Conservation (phyloP, 2,797 vertebrate species). For the Benthosema pterotum region DNA sequence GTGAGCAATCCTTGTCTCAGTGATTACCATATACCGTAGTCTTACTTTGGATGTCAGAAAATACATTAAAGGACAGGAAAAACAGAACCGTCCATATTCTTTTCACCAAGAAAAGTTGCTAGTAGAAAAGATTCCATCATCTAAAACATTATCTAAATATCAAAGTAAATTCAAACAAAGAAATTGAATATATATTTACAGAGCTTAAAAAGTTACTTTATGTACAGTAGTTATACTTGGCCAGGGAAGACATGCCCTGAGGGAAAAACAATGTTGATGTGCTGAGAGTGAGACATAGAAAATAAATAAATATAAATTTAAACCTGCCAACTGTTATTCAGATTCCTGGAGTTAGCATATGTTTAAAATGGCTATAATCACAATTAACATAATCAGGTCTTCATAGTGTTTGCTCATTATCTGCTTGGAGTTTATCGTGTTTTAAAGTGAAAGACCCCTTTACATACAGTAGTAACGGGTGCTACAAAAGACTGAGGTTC, state of each 20-base stretch:
- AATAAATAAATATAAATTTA: constrained; percentile 32
- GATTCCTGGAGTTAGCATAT: constrained; percentile 35
- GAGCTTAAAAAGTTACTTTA: constrained; percentile 55
- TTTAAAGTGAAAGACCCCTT: no score
- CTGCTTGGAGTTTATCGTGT: constrained; percentile 7
- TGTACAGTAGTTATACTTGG: constrained; percentile 62
- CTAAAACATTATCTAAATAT: constrained; percentile 48
- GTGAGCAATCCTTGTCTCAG: constrained; percentile 14
- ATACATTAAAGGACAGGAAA: constrained; percentile 25
- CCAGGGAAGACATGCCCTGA: constrained; percentile 46
- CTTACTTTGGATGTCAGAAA: constrained; percentile 37
- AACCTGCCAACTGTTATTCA: constrained; percentile 27
- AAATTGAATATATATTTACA: constrained; percentile 47
- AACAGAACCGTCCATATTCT: constrained; percentile 22
- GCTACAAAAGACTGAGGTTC: constrained; percentile 13
- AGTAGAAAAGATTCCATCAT: constrained; percentile 42
- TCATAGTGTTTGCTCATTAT: not conserved
- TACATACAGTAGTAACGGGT: constrained; percentile 19
- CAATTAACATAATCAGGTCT: not conserved
- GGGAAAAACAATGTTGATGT: constrained; percentile 45
- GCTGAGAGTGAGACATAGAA: constrained; percentile 7
- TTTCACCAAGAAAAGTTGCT: constrained; percentile 23
- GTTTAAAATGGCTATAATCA: constrained; percentile 19
- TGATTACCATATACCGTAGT: constrained; percentile 25
- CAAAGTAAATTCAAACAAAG: constrained; percentile 29